phyloP scores from a whole-genome alignment of 2,797 vertebrate genomes.

The Paguma larvata region DNA sequence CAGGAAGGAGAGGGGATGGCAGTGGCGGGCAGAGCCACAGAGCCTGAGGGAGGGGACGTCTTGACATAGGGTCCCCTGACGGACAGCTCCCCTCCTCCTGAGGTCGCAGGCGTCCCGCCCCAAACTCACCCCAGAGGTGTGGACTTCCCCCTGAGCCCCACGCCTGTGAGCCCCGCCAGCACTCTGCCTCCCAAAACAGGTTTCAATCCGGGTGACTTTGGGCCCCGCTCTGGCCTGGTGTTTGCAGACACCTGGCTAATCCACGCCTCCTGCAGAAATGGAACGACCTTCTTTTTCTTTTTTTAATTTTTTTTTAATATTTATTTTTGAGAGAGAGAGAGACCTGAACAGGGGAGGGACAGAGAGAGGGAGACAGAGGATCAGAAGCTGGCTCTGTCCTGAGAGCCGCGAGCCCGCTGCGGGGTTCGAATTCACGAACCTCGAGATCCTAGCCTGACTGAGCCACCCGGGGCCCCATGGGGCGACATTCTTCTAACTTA shows the following conservation, averaged over 20 bases:
- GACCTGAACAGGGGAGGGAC: too few species aligned
- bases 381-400: too few species aligned
- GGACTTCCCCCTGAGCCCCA: background rate
- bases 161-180: accelerated
- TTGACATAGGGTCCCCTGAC: background rate
- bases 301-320: too few species aligned
- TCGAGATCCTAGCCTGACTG: too few species aligned
- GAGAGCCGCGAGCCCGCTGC: too few species aligned
- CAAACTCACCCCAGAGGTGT: background rate
- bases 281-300: background rate
- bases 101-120: background rate
- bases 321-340: too few species aligned
- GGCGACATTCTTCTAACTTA: background rate
- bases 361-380: too few species aligned
- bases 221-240: background rate
- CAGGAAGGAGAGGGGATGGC: background rate
- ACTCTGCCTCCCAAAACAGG: background rate
- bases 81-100: background rate
- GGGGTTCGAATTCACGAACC: too few species aligned
- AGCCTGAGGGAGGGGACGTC: background rate
- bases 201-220: background rate
- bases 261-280: background rate
- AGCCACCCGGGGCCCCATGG: accelerated
- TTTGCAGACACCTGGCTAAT: background rate
- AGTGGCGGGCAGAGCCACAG: background rate